These are phyloP conservation scores for Brachycybe producta DNA, from an alignment of 2,888 invertebrate species.

Conservation along the genomic window DNA sequence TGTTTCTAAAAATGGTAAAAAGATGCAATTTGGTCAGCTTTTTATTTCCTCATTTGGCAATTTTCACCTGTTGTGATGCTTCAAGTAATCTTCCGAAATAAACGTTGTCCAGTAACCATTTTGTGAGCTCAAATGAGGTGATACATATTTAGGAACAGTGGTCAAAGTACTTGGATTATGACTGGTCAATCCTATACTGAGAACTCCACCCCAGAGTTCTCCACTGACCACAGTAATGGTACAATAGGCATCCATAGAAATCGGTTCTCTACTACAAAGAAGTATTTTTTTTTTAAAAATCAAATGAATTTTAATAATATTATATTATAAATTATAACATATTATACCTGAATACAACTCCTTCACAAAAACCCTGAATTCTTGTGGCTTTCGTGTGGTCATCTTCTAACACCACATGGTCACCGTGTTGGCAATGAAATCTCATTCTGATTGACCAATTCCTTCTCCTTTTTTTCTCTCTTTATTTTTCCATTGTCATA, in stretches of 20 bases:
- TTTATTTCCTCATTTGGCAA: no score
- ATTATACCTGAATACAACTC: neutral
- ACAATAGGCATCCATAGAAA: neutral
- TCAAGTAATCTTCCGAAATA: constrained; percentile 10
- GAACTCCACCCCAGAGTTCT: constrained; percentile 13
- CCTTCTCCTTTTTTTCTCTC: no score
- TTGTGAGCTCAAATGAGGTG: constrained; percentile 7
- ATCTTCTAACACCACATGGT: neutral
- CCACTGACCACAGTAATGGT: neutral
- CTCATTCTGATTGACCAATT: no score
- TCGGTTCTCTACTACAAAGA: constrained; percentile 1
- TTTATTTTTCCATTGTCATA: no score
- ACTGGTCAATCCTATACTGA: constrained; percentile 15
- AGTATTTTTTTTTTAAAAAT: no score
- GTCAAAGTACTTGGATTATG: constrained; percentile 7
- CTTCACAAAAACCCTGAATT: neutral
- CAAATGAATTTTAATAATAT: neutral
- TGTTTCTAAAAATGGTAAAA: no score
- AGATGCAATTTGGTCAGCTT: no score
- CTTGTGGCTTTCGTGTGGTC: neutral
- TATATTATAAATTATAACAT: neutral
- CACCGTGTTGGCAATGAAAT: neutral
- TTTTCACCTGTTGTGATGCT: constrained; percentile 12
- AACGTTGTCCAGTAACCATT: constrained; percentile 12
- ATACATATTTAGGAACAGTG: constrained; percentile 12